Base-by-base conservation (phyloP, 2,888 invertebrate species). In the Eupsilia transversa region DNA sequence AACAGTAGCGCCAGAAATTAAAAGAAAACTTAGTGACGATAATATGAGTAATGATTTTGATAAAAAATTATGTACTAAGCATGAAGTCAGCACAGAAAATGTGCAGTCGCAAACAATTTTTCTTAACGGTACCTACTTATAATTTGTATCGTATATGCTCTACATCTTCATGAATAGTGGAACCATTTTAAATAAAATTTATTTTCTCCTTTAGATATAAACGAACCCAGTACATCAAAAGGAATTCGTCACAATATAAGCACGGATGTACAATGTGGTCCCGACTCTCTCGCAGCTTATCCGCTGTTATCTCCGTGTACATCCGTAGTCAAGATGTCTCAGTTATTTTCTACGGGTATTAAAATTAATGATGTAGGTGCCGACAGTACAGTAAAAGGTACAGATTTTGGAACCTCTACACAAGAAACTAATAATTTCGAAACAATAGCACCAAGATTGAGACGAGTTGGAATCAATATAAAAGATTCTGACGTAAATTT, bases 211-310 rank as follows among this genome's bases (percentile, higher is more conserved):
- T 49, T 89, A 96, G 96, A 96, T 91, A 92, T 96, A 77, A 93
- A 96, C 80, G 96, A 96, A 89, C 96, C 96, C 4, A 95, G 94
- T 77, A 96, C 96, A 73, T 96, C 96, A n/a, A 95, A 95, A 90
- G 96, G 96, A 41, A 90, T 96, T 74, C 93, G 94, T 41, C 95
- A 94, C 38, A 86, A 80, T 79, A 76, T 92, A 38, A 91, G 92
- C 72, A 93, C 92, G 88, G 96, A 96, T 82, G 94, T 92, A 6
- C 96, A 96, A 84, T 96, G 96, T 83, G 95, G 96, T 23, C 92
- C 95, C 12, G 96, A 96, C n/a, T 80, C 79, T 20, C 82, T 87
- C 7, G 83, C 88, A 1, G 74, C 82, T 41, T 87, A 87, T 78
- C 86, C 92, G 1, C 87, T 88, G 79, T 68, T 92, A 38, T 91